Evolutionary conservation across 2,113 vertebrate species (phyloP).

Genomic region (Bombycilla garrulus): DNA sequence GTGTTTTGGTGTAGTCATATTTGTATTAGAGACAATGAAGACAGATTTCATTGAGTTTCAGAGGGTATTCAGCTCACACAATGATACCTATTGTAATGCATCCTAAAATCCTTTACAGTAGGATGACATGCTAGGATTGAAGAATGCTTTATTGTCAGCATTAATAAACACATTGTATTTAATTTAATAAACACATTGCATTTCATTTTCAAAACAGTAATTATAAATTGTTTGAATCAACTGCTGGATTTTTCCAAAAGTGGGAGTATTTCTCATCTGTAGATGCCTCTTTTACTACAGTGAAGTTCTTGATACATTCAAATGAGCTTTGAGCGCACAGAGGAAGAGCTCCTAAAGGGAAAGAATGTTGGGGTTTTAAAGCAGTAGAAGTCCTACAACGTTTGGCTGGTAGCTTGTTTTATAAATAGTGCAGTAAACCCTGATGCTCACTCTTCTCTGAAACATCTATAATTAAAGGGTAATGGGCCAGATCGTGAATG

Average conservation of each 20-base stretch:
- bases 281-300: background rate
- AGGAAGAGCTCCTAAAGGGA: background rate
- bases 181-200: background rate
- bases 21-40: background rate
- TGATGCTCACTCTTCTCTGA: slow-evolving; percentile 28
- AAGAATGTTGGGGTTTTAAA: background rate
- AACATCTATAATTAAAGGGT: slow-evolving; percentile 62
- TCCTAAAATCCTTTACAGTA: background rate
- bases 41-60: background rate
- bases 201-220: slow-evolving; percentile 8
- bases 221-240: background rate
- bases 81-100: background rate
- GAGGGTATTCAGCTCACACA: background rate
- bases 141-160: background rate
- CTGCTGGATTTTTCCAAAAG: background rate
- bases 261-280: background rate
- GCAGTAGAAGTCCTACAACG: background rate
- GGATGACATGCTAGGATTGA: background rate
- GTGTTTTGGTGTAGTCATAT: background rate
- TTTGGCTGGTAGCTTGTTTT: slow-evolving; percentile 28
- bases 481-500: slow-evolving; percentile 46
- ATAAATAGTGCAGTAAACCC: slow-evolving; percentile 55
- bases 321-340: background rate
- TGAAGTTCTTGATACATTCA: background rate
- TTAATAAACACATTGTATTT: slow-evolving; percentile 7